Percentiles rank a stretch among this genome's conserved stretches.
Conservation (phyloP, 1,140 invertebrate species). For the Leguminivora glycinivorella region DNA sequence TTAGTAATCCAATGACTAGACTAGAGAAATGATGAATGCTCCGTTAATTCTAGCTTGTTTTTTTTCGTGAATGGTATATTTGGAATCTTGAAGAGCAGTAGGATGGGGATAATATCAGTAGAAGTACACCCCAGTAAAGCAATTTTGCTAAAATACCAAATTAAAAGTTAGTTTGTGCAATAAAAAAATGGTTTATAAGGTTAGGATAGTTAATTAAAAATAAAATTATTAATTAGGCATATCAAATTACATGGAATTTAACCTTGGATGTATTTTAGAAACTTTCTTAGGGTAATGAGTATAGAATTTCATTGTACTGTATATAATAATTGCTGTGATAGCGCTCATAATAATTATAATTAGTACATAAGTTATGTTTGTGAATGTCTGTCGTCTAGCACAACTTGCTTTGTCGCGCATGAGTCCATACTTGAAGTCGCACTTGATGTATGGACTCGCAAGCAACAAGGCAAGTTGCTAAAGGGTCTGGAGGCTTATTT, state of each 20-base stretch:
- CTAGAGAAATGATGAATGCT: background rate
- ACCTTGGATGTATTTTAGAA: slow-evolving; percentile 1
- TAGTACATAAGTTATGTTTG: background rate
- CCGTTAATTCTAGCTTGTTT: background rate
- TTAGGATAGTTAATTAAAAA: background rate
- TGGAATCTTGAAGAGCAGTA: background rate
- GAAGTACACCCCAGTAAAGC: background rate
- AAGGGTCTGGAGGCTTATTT: background rate
- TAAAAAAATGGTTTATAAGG: background rate
- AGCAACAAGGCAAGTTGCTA: too few species aligned
- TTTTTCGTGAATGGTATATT: too few species aligned
- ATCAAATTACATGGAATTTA: slow-evolving; percentile 1
- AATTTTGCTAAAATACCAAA: slow-evolving; percentile 1
- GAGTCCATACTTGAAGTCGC: too few species aligned
- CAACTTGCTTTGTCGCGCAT: too few species aligned
- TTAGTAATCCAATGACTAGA: background rate
- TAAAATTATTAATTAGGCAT: slow-evolving; percentile 5
- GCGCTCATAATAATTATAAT: slow-evolving; percentile 3
- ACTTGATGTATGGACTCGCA: too few species aligned
- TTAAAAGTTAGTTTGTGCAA: background rate
- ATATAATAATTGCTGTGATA: slow-evolving; percentile 15
- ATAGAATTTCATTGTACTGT: slow-evolving; percentile 2
- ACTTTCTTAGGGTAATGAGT: background rate
- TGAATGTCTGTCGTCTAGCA: background rate
- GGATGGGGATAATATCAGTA: background rate